These are phyloP conservation scores for Actinemys pallida DNA, from an alignment of 2,113 vertebrate species.

Conservation along the genomic window DNA sequence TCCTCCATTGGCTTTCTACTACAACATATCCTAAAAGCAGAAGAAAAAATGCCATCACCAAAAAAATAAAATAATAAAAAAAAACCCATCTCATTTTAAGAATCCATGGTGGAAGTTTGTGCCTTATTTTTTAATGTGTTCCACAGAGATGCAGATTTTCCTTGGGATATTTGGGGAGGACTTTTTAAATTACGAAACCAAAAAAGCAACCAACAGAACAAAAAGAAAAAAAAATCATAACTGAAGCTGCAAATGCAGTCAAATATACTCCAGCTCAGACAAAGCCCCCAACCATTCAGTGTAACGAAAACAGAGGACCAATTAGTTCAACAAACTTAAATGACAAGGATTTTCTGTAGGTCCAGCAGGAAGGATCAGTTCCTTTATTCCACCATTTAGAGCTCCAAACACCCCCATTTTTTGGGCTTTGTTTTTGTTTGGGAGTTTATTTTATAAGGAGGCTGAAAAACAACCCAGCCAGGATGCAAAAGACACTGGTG, in stretches of 20 bases:
- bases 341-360: conserved; percentile 29
- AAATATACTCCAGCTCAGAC: conserved; percentile 5
- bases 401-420: conserved; percentile 40
- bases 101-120: conserved; percentile 31
- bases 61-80: background rate
- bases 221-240: background rate
- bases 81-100: conserved; percentile 14
- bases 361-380: conserved; percentile 68
- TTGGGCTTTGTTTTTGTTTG: background rate
- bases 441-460: conserved; percentile 12
- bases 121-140: conserved; percentile 50
- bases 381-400: conserved; percentile 25
- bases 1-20: conserved; percentile 59
- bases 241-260: conserved; percentile 9
- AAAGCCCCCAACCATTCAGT: background rate
- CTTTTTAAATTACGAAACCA: conserved; percentile 4
- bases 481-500: background rate
- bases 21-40: conserved; percentile 51
- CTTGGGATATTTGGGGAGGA: conserved; percentile 33
- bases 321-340: background rate
- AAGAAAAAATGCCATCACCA: background rate
- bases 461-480: background rate
- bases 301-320: background rate
- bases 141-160: conserved; percentile 51
- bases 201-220: background rate